These are phyloP conservation scores for Petrolisthes cinctipes DNA, from an alignment of 2,888 invertebrate species.

Conservation along the genomic window DNA sequence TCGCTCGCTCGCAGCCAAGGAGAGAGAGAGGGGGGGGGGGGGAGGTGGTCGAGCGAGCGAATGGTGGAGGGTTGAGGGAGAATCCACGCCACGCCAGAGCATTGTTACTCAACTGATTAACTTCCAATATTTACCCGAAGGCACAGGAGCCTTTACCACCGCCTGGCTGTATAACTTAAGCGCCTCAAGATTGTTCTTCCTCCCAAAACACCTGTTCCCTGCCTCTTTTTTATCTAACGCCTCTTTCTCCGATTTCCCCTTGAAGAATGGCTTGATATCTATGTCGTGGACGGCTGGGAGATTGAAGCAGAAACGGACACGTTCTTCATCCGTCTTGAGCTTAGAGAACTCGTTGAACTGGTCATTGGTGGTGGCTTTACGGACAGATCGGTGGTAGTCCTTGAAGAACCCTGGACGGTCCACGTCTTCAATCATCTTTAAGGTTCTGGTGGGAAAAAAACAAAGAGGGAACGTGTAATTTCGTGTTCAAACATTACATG, in stretches of 20 bases:
- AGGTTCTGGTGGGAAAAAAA: slow-evolving; percentile 20
- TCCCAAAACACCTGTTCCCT: slow-evolving; percentile 65
- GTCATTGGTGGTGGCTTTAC: slow-evolving; percentile 74
- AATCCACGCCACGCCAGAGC: not conserved
- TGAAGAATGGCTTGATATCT: slow-evolving; percentile 70
- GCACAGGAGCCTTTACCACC: slow-evolving; percentile 65
- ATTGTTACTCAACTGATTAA: slow-evolving; percentile 64
- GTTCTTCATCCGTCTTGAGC: slow-evolving; percentile 77
- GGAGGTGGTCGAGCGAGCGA: slow-evolving; percentile 1
- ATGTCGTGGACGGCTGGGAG: slow-evolving; percentile 68
- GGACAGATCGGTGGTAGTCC: slow-evolving; percentile 76
- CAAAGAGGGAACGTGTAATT: not conserved
- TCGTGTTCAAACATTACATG: not conserved
- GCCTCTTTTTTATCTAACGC: slow-evolving; percentile 65
- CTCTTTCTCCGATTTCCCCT: slow-evolving; percentile 73
- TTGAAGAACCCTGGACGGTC: slow-evolving; percentile 73
- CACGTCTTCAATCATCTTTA: slow-evolving; percentile 61
- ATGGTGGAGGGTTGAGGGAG: not conserved
- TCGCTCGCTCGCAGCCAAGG: not conserved
- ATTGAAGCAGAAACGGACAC: slow-evolving; percentile 75
- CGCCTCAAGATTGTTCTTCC: slow-evolving; percentile 65
- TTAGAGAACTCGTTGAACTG: slow-evolving; percentile 77
- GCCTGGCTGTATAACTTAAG: slow-evolving; percentile 66
- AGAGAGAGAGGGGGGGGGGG: not conserved
- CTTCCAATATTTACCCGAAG: slow-evolving; percentile 66